Conservation (phyloP, 2,888 invertebrate genomes). For the Arge pagana region DNA sequence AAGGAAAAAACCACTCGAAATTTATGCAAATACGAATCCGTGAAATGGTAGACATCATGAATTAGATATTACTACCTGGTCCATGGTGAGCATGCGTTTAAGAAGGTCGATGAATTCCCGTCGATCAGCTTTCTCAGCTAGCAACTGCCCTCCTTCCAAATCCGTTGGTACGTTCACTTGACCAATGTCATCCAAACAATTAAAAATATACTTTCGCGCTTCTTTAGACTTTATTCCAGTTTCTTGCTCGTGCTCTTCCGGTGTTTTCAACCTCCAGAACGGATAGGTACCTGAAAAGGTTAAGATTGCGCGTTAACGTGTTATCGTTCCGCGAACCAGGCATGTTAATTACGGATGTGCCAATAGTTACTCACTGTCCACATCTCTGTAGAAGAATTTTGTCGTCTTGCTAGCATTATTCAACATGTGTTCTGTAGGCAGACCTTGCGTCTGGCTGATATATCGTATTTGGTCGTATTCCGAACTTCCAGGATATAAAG, state of each 20-base stretch:
- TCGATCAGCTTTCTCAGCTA: conserved; percentile 97
- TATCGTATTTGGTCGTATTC: conserved; percentile 99
- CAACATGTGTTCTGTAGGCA: conserved; percentile 98
- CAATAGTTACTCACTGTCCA: conserved; percentile 84
- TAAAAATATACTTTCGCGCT: conserved; percentile 98
- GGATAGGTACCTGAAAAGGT: conserved; percentile 69
- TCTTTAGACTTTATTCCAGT: conserved; percentile 99
- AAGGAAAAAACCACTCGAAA: conserved; percentile 10
- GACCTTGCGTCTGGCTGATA: conserved; percentile 95
- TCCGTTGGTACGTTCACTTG: conserved; percentile 97
- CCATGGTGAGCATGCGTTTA: conserved; percentile 98
- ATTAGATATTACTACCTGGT: conserved; percentile 75
- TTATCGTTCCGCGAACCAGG: too few species aligned
- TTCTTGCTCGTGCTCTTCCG: conserved; percentile 97
- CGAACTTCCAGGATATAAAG: conserved; percentile 97
- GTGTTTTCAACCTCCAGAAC: conserved; percentile 88
- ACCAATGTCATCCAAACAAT: conserved; percentile 98
- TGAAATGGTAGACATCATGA: conserved; percentile 37
- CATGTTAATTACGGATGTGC: too few species aligned
- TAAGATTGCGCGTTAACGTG: too few species aligned
- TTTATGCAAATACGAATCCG: background rate
- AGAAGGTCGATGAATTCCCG: conserved; percentile 97
- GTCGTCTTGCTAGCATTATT: conserved; percentile 96
- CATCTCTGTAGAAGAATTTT: conserved; percentile 97
- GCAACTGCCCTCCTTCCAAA: conserved; percentile 92